Evolutionary conservation across 2,113 vertebrate genomes (phyloP).

Genomic region (Poicephalus meyeri): DNA sequence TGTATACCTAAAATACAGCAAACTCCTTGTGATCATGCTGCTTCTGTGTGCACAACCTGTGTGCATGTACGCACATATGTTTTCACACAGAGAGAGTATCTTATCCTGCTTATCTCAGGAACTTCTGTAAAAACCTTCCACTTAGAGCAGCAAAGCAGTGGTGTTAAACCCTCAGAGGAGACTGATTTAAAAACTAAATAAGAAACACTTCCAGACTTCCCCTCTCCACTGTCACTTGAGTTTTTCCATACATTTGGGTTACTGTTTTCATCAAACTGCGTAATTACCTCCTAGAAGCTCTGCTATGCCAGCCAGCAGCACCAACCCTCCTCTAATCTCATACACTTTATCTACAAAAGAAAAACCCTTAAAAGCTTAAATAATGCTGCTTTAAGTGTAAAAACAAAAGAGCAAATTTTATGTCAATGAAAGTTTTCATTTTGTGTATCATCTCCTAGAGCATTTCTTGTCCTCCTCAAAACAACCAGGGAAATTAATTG

Average conservation of each 20-base stretch:
- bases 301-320: neutral
- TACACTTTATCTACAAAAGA: neutral
- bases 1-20: neutral
- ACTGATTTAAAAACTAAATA: neutral
- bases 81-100: no score
- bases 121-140: neutral
- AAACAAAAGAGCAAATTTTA: neutral
- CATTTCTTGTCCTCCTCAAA: neutral
- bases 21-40: rapidly evolving
- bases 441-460: neutral
- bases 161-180: neutral
- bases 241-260: neutral
- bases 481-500: neutral
- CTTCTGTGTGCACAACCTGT: neutral
- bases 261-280: neutral
- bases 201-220: neutral
- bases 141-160: neutral
- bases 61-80: rapidly evolving
- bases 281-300: neutral
- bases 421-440: neutral
- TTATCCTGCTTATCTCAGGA: neutral
- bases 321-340: neutral
- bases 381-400: neutral
- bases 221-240: neutral
- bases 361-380: neutral